Evolutionary conservation across 1,140 invertebrate species (phyloP).

Genomic region (Drosophila arizonae): DNA sequence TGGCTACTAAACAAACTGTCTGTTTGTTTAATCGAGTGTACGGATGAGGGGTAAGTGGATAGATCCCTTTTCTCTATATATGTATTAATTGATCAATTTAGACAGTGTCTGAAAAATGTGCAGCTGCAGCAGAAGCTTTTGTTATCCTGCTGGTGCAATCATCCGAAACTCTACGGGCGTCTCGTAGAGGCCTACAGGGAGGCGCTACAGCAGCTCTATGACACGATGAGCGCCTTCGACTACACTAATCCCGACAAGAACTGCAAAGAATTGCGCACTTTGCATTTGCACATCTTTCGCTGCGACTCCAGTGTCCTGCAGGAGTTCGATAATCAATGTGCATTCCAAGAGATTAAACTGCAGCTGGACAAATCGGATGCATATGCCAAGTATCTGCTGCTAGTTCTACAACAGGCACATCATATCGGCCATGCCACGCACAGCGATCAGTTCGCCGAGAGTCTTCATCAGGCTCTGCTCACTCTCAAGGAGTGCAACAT

Average conservation of each 20-base stretch:
- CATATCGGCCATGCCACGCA: conserved; percentile 60
- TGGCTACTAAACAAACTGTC: conserved; percentile 74
- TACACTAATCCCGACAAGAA: conserved; percentile 22
- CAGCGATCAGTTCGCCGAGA: conserved; percentile 48
- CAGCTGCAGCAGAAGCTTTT: conserved; percentile 66
- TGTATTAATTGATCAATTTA: conserved; percentile 17
- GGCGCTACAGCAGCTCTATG: conserved; percentile 55
- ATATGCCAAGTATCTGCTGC: conserved; percentile 51
- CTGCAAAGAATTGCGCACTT: not conserved
- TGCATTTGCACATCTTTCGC: conserved; percentile 43
- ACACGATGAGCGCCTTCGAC: conserved; percentile 40
- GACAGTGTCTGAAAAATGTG: conserved; percentile 57
- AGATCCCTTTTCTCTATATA: not conserved
- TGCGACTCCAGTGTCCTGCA: conserved; percentile 49
- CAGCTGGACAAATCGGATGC: conserved; percentile 47
- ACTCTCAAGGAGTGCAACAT: conserved; percentile 67
- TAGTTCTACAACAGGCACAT: conserved; percentile 56
- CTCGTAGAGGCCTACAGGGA: conserved; percentile 57
- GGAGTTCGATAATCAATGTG: conserved; percentile 64
- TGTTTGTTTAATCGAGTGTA: conserved; percentile 38
- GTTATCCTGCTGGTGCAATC: conserved; percentile 66
- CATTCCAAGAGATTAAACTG: conserved; percentile 46
- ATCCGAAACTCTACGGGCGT: conserved; percentile 58
- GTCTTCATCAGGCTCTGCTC: conserved; percentile 55
- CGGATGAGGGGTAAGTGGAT: conserved; percentile 41